Base-by-base conservation (phyloP, 2,888 invertebrate species). In the Acronicta alni region DNA sequence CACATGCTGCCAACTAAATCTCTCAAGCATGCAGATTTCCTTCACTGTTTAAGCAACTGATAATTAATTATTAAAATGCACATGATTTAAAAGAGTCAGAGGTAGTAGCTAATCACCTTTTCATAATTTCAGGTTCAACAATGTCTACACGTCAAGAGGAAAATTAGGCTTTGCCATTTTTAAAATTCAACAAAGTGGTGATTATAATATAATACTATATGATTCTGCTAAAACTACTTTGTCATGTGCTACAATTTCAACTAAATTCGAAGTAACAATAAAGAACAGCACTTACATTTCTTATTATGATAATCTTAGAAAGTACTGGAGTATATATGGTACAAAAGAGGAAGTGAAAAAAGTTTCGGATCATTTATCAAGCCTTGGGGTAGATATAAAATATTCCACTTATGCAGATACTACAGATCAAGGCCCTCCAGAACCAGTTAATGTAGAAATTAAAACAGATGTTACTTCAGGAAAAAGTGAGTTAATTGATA, bases 151-250 rank as follows among this genome's bases (percentile, higher is more conserved):
- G 37, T 60, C 80, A 51, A 90, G 81, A 85, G 92, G 92, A 46
- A 92, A 87, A 75, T 62, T 93, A 44, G 93, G 93, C 12, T 89
- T 93, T 82, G 93, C 92, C n/a, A 80, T 94, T 51, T 57, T 93
- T 51, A 91, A 89, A 79, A 75, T 83, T 20, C 58, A 81, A 3
- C 89, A 86, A 75, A 80, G 80, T 67, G 81, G 77, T 57, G 64
- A 58, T 55, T 79, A 87, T 65, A 87, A 86, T 64, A 84, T 92
- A 49, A 73, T 93, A 23, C 79, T 94, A 2, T 94, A 93, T 85
- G 89, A 91, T 68, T 84, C 89, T 5, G 88, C 86, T 61, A 94
- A 93, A 84, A 77, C 72, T 18, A 89, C 90, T 38, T 58, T 94
- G 43, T 93, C 93, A 15, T 83, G 79, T 72, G 79, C 86, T 45